Conservation (phyloP, 2,797 vertebrate species). For the Melanotaenia maccullochi region DNA sequence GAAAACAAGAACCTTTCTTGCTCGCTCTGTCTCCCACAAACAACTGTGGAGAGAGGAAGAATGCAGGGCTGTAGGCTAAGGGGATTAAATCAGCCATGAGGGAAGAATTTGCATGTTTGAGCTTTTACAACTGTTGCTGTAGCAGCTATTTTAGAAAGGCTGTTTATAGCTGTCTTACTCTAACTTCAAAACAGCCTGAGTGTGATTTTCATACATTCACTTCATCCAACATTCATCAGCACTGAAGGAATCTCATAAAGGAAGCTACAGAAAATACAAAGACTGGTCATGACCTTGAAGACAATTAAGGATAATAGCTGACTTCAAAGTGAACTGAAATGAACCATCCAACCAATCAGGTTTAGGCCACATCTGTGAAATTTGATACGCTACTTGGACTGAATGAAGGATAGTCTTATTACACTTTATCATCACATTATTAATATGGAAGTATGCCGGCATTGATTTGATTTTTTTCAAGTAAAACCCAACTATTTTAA, state of each 20-base stretch:
- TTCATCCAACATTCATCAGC: not conserved
- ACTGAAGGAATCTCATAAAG: slow-evolving; percentile 10
- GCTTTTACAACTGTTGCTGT: slow-evolving; percentile 65
- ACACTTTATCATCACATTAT: not conserved
- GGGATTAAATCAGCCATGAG: slow-evolving; percentile 48
- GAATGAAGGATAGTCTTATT: not conserved
- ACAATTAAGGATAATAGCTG: not conserved
- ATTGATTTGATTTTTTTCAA: not conserved
- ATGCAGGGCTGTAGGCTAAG: slow-evolving; percentile 42
- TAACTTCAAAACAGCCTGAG: slow-evolving; percentile 15
- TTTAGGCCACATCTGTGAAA: not conserved
- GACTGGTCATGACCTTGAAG: not conserved
- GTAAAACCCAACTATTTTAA: too few species aligned
- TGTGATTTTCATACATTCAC: slow-evolving; percentile 27
- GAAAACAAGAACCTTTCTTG: slow-evolving; percentile 11
- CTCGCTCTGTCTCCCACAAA: slow-evolving; percentile 18
- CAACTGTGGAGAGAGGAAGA: slow-evolving; percentile 37
- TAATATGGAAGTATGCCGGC: not conserved
- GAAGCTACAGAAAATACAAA: not conserved
- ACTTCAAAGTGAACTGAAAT: not conserved
- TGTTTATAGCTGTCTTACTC: slow-evolving; percentile 11
- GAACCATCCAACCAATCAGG: not conserved
- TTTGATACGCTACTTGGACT: not conserved
- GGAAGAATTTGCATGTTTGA: slow-evolving; percentile 64
- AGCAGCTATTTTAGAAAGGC: slow-evolving; percentile 36